phyloP scores from a whole-genome alignment of 2,113 vertebrate species.

The Cephalophus harveyi region DNA sequence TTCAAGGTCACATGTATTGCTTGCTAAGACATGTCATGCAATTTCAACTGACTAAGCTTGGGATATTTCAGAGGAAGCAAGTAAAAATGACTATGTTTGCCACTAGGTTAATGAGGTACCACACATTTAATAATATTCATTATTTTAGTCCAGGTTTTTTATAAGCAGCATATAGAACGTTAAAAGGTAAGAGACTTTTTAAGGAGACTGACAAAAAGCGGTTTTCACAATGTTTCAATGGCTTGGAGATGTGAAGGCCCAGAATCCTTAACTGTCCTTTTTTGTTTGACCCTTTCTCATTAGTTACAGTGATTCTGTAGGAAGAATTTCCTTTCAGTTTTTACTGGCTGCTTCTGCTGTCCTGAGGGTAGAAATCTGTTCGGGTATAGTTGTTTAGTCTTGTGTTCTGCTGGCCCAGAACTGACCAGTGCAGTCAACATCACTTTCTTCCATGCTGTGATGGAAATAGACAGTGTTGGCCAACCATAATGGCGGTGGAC shows the following conservation, averaged over 20 bases:
- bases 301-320: neutral
- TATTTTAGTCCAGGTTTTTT: slow-evolving; percentile 19
- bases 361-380: neutral
- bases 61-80: neutral
- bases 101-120: neutral
- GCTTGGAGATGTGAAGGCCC: neutral
- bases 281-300: neutral
- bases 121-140: neutral
- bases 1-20: neutral
- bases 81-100: neutral
- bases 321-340: slow-evolving; percentile 6
- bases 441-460: neutral
- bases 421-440: neutral
- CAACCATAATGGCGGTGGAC: neutral
- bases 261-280: neutral
- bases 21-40: neutral
- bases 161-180: neutral
- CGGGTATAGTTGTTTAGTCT: neutral
- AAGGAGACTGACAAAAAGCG: neutral
- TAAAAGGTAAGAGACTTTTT: neutral
- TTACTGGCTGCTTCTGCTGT: neutral
- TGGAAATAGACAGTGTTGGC: neutral
- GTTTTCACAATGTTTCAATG: neutral
- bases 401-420: neutral
- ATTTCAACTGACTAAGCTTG: neutral